Evolutionary conservation across 2,888 invertebrate genomes (phyloP).

Genomic region (Meiosimyza decipiens): DNA sequence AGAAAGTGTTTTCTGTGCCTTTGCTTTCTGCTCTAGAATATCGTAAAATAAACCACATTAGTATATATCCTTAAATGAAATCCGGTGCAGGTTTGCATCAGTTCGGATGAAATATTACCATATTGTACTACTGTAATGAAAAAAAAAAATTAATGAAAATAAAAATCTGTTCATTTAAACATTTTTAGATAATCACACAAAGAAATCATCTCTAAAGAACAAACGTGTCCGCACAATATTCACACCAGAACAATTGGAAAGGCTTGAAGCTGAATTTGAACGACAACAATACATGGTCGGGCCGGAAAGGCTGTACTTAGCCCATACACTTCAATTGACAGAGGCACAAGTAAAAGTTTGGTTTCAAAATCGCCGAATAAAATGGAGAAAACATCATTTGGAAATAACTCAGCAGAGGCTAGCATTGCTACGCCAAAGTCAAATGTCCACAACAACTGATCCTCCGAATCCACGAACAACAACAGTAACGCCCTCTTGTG

Average conservation of each 20-base stretch:
- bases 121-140: no score
- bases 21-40: neutral
- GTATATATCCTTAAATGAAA: neutral
- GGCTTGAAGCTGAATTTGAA: slow-evolving; percentile 94
- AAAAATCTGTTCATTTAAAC: neutral
- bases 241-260: slow-evolving; percentile 94
- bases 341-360: slow-evolving; percentile 84
- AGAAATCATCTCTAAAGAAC: slow-evolving; percentile 70
- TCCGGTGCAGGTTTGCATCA: neutral
- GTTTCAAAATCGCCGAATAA: slow-evolving; percentile 92
- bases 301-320: slow-evolving; percentile 91
- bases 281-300: slow-evolving; percentile 98
- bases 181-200: slow-evolving; percentile 61
- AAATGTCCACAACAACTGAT: slow-evolving; percentile 51
- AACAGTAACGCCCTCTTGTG: slow-evolving; percentile 49
- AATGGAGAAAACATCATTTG: slow-evolving; percentile 93
- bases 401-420: slow-evolving; percentile 91
- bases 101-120: neutral
- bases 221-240: slow-evolving; percentile 96
- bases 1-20: neutral
- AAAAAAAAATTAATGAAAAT: no score
- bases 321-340: slow-evolving; percentile 68
- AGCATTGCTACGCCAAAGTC: slow-evolving; percentile 69
- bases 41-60: no score
- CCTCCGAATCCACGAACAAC: slow-evolving; percentile 34